Base-by-base conservation (phyloP, 2,797 vertebrate genomes). In the Microctenopoma stevenorrisi region DNA sequence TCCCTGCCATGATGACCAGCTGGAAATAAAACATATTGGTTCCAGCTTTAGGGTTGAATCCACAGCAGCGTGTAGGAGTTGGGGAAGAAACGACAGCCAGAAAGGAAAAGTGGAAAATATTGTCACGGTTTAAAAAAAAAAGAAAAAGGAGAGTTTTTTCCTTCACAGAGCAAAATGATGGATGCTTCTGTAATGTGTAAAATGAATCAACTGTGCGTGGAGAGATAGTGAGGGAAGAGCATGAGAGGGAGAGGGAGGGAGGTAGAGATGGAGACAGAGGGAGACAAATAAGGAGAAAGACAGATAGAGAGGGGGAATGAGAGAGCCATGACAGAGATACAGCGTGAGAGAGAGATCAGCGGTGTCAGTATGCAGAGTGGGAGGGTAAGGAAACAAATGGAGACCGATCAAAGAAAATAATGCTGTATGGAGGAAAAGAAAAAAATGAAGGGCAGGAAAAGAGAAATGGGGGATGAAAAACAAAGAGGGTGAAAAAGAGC, bases 1-100 rank as follows among this genome's bases (percentile, higher is more conserved):
- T 96, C 30, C 95, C 94, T 33, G 95, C 95, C 94, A 97, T 95
- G 86, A 97, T 95, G 85, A 96, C 95, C 79, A 96, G 91, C 96
- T 98, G 93, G 84, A 93, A 92, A 89, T 91, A 94, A 87, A 92
- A 94, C 89, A 93, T 92, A 86, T 85, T 88, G 86, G 83, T 70
- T 58, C 82, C 88, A 86, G 89, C 68, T 87, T 92, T 79, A 91
- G 75, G 59, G 67, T 63, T 26, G 72, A 50, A 81, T 82, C 83
- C 84, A 70, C 72, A 55, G 75, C 40, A 77, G 53, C 56, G 82
- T 18, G 66, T 18, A 63, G 59, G 63, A 78, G 82, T 83, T 69
- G 44, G 58, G 30, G 58, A 67, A 79, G 44, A 70, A 60, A 76
- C 69, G 49, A 64, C 47, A 78, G 61, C 46, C 54, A 11, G 25